phyloP scores from a whole-genome alignment of 30 jellyfish, hydroid and myxozoan genomes.

The Pelagia noctiluca region DNA sequence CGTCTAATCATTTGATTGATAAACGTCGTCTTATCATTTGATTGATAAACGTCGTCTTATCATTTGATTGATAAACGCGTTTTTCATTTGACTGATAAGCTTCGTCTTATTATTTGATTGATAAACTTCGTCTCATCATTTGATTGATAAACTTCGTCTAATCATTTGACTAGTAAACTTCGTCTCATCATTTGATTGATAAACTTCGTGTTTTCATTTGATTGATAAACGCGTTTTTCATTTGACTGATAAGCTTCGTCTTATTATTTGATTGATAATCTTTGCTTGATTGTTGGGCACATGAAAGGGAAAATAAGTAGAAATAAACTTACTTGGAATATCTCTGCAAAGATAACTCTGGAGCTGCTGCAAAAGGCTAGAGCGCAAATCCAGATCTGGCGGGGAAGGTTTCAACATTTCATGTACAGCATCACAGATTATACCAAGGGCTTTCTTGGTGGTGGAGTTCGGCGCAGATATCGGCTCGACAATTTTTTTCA shows the following conservation, averaged over 20 bases:
- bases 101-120: background rate
- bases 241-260: background rate
- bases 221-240: background rate
- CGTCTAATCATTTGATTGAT: background rate
- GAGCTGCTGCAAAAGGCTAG: background rate
- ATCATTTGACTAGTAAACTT: background rate
- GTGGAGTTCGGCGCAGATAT: conserved; percentile 17
- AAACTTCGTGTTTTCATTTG: background rate
- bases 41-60: too few species aligned
- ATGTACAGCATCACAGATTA: conserved; percentile 38
- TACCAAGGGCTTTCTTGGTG: background rate
- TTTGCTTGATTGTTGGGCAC: background rate
- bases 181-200: background rate
- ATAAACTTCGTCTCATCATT: background rate
- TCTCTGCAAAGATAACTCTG: background rate
- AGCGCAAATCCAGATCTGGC: conserved; percentile 31
- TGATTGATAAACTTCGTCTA: background rate
- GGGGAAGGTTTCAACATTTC: conserved; percentile 36
- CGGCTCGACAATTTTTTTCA: conserved; percentile 8
- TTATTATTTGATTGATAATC: background rate
- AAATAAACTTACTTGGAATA: background rate
- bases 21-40: background rate
- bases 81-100: too few species aligned
- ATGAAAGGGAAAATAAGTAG: background rate
- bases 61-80: background rate